Base-by-base conservation (phyloP, 2,797 vertebrate genomes). In the Cheirogaleus major region DNA sequence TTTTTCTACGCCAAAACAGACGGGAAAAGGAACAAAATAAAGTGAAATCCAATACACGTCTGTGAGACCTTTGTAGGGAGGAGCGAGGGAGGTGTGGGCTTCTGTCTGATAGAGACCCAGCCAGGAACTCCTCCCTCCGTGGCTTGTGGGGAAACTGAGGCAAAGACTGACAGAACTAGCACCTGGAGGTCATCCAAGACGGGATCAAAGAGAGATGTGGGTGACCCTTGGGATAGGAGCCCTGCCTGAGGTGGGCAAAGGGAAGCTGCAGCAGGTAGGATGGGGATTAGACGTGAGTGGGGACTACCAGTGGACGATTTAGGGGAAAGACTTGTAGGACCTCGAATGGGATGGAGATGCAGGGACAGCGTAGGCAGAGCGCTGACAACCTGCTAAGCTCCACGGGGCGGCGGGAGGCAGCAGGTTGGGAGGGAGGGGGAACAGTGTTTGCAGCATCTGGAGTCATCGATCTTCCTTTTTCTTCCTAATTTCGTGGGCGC, bases 401-500 rank as follows among this genome's bases (percentile, higher is more conserved):
- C 25, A 22, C 22, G 35, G 94, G 83, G 89, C 92, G 38, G 75
- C 32, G 23, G 91, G 83, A 85, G 89, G 89, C 4, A 50, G 93
- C 93, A 88, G 95, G 93, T 79, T 92, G 38, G 84, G 61, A 95
- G 95, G 75, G 35, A 35, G 12, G 78, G 84, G 82, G 87, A 55
- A 84, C 91, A 35, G 93, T 89, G 92, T 95, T 95, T 90, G 89
- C 91, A 27, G 97, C 97, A 97, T 98, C 97, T 97, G 97, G 97
- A 98, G 95, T 95, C 97, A 97, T 98, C 96, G 95, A 97, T 97
- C 97, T 98, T 97, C 92, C 94, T 98, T 97, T 98, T 95, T 93
- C 97, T 98, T 97, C 97, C 97, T 98, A 98, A 98, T 98, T 98
- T 98, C 96, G 97, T 98, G 96, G 98, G 97, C 96, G 98, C 98